Conservation (phyloP, 2,797 vertebrate genomes). For the Pangasius djambal region DNA sequence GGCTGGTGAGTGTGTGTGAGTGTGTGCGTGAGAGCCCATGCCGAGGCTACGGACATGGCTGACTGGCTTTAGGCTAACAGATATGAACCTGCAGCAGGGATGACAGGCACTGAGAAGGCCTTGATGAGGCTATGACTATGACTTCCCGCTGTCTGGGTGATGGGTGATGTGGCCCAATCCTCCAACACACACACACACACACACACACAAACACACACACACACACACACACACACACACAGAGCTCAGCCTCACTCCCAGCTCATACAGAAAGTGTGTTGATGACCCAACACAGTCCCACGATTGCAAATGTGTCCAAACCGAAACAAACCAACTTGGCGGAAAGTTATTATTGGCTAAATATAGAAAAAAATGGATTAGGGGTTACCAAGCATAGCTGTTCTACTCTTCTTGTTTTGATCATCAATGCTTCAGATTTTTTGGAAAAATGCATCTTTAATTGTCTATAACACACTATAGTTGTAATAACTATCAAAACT, state of each 20-base stretch:
- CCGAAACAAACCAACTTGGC: not conserved
- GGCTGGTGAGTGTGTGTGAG: slow-evolving; percentile 30
- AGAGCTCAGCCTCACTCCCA: not conserved
- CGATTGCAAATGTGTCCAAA: not conserved
- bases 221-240: slow-evolving; percentile 5
- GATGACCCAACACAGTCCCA: not conserved
- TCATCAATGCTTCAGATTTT: not conserved
- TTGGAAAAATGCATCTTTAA: not conserved
- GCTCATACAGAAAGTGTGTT: not conserved
- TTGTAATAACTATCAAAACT: not conserved
- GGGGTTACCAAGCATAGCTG: not conserved
- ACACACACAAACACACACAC: slow-evolving; percentile 1
- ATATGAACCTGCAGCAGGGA: slow-evolving; percentile 71
- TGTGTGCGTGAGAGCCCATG: slow-evolving; percentile 51
- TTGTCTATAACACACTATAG: not conserved
- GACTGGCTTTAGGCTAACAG: slow-evolving; percentile 73
- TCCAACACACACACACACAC: slow-evolving; percentile 3
- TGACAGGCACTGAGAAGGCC: slow-evolving; percentile 77
- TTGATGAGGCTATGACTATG: slow-evolving; percentile 76
- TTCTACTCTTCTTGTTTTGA: not conserved
- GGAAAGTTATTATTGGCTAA: not conserved
- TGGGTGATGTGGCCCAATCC: slow-evolving; percentile 53
- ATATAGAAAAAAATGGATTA: not conserved
- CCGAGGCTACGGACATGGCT: slow-evolving; percentile 66
- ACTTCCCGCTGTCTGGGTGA: slow-evolving; percentile 68